Base-by-base conservation (phyloP, 2,113 vertebrate genomes). In the Toxotes chatareus region DNA sequence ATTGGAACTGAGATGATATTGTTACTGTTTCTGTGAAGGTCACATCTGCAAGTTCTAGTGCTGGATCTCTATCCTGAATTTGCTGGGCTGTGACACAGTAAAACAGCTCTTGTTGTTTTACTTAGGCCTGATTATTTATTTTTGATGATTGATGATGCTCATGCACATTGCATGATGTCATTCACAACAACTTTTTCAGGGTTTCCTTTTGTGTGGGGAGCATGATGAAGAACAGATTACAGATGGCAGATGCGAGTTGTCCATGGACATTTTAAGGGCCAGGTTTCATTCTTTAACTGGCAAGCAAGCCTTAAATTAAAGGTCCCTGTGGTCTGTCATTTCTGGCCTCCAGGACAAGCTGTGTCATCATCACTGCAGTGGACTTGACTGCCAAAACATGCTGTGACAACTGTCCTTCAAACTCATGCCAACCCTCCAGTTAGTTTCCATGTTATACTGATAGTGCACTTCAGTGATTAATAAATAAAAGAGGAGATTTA, bases 311-410 rank as follows among this genome's bases (percentile, higher is more conserved):
- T 86, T 61, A 76, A 88, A 92, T 91, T 80, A 87, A 84, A 77
- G 62, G 60, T 77, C 49, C 57, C 73, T 72, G 63, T 74, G 40
- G 75, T 83, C 88, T 89, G 72, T 87, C 73, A 83, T 87, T 88
- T 83, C 73, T 76, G 53, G 46, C 53, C 40, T 80, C 69, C 59
- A 61, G 72, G 47, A 53, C 66, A 55, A 34, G 27, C 65, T 77
- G 56, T 86, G 75, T 89, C 76, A 82, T 88, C 31, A 77, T 12
- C 23, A 44, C 82, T 62, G 61, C 73, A 69, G 73, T 62, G 63
- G 55, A 66, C 44, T 44, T 57, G 63, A 38, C 73, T 63, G 55
- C 59, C 32, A 80, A 64, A 73, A 85, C 82, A 79, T 49, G 76
- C 42, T 69, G 73, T 57, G 76, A 79, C 78, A 88, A 31, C 56